Base-by-base conservation (phyloP, 37 sponge, comb jelly and placozoan species). In the Sycon ciliatum region DNA sequence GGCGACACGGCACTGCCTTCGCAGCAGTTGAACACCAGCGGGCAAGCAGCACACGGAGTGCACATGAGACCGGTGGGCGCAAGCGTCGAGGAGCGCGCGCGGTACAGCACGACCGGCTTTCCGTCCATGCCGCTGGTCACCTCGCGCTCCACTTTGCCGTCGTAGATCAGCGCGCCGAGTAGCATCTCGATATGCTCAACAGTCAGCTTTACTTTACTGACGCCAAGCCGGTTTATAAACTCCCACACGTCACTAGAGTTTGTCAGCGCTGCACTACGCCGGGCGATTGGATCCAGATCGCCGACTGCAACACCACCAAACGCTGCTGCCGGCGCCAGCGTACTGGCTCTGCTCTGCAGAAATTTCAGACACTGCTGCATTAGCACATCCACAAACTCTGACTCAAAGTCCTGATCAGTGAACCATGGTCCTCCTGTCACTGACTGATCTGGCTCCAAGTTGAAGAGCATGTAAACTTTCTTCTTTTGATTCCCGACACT, bases 341-440 rank as follows among this genome's bases (percentile, higher is more conserved):
- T 42, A 4, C 65, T 32, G 9, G 86, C 88, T 72, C 83, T 87
- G 62, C 83, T 81, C 73, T 89, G 73, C 28, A 93, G 79, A 38
- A 77, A 93, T 27, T 75, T 82, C 40, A 76, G 69, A 37, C 90
- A 89, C 33, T 93, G 84, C 13, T 82, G 73, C 61, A 81, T 89
- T 49, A 93, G 73, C 6, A 93, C 76, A 32, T 93, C 90, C 34
- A 93, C 95, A 83, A 93, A 93, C 70, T 93, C 95, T n/a, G 82
- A 83, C 79, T 93, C 95, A 81, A 93, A 93, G 67, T 93, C 95
- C 72, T 89, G 90, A 61, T 93, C 95, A 34, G 84, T 82, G 82
- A 89, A 93, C 95, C 95, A 93, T 1, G 95, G 90, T 13, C 95
- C 95, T 9, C 95, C 95, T 16, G 95, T 93, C 37, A 93, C 61